Evolutionary conservation across 2,797 vertebrate species (phyloP), one percentile per base, ranked within the genome.

Genomic region (Pipistrellus pipistrellus): DNA sequence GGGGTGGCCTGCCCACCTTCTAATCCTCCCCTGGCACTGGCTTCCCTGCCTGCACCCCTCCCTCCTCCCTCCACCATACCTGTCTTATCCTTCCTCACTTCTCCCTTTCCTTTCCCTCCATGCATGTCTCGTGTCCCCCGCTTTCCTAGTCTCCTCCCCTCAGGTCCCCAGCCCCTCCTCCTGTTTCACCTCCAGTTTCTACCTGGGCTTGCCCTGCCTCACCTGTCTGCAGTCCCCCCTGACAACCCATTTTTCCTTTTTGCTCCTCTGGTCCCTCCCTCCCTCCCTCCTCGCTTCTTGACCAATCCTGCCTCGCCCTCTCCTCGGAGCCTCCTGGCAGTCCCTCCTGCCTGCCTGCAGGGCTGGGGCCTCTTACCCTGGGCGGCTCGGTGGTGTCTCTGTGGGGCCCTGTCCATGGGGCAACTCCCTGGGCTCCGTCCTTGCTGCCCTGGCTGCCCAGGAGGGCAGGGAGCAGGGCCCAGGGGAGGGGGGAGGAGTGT

Each of bases 341-440:
- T n/a, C 80, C 72, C 82, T 87, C 91, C 59, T 87, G 83, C 81
- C 87, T 92, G 94, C 68, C 71, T 59, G 55, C 73, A 71, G 68
- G 80, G 72, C 68, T 13, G 46, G 59, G 86, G 69, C 62, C 85
- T 94, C 97, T 97, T 97, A 96, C 97, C 97, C 96, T 78, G 59
- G 0, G 97, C 86, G 83, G 96, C 75, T 97, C 6, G 89, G 91
- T 94, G 97, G 53, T 92, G 93, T 96, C 77, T 96, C 93, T 95
- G 96, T 95, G 96, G 95, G 96, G 94, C 93, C 93, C 94, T 97
- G 96, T 97, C 97, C 97, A 97, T 97, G 97, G 96, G 95, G 97
- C 92, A 95, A 91, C 96, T 97, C 95, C 91, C 94, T 93, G n/a
- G 93, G 91, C 94, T 95, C 96, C 46, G 97, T 97, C 95, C 97